These are phyloP conservation scores for Coleophora flavipennella DNA, from an alignment of 2,888 invertebrate species.

Conservation along the genomic window DNA sequence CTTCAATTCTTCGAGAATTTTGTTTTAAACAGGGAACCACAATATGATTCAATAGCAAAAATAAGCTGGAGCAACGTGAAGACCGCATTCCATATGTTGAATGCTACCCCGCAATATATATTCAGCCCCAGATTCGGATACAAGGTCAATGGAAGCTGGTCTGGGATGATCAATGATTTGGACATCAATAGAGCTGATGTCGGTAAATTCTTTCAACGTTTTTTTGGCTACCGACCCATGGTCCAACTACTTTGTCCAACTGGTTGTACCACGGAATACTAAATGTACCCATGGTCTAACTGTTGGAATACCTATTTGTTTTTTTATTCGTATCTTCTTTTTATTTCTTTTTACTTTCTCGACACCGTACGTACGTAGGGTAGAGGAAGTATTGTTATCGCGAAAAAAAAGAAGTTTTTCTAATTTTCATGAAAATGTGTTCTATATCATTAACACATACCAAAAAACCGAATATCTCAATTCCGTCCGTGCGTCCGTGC, in stretches of 20 bases:
- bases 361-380: too few species aligned
- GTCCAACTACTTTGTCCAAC: too few species aligned
- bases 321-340: not conserved
- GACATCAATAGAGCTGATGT: conserved; percentile 38
- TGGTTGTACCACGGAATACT: too few species aligned
- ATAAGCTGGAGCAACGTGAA: conserved; percentile 39
- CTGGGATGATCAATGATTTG: conserved; percentile 47
- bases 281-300: too few species aligned
- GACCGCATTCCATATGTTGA: conserved; percentile 43
- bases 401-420: too few species aligned
- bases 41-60: conserved; percentile 38
- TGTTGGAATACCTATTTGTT: not conserved
- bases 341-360: not conserved
- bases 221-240: too few species aligned
- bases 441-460: too few species aligned
- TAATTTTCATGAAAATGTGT: too few species aligned
- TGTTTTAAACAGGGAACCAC: conserved; percentile 28
- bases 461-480: too few species aligned
- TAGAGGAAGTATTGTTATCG: too few species aligned
- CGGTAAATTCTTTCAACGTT: conserved; percentile 21
- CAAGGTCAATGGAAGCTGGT: conserved; percentile 44
- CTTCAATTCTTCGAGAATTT: not conserved
- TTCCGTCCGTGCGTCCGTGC: not conserved
- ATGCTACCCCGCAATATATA: conserved; percentile 42
- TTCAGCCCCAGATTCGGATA: conserved; percentile 47